phyloP scores from a whole-genome alignment of 2,797 vertebrate species.

The Graptemys geographica region DNA sequence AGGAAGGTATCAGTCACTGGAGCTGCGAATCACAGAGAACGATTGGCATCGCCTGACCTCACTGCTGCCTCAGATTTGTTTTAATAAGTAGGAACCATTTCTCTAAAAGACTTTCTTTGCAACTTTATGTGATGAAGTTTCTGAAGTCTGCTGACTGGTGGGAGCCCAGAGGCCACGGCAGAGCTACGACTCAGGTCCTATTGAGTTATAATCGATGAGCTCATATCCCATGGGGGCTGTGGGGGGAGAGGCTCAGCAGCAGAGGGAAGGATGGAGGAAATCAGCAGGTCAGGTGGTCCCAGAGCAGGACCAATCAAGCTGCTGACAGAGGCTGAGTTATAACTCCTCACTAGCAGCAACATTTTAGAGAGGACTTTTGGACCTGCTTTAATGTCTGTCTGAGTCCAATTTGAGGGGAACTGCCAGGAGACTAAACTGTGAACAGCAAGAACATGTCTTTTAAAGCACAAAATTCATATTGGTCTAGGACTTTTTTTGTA shows the following conservation, averaged over 20 bases:
- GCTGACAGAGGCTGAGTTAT: conserved; percentile 67
- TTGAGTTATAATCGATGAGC: conserved; percentile 53
- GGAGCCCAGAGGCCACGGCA: background rate
- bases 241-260: background rate
- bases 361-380: background rate
- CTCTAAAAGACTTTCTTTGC: background rate
- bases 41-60: fast-evolving
- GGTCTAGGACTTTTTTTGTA: conserved; percentile 56
- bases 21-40: background rate
- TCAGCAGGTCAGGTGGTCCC: conserved; percentile 41
- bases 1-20: background rate
- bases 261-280: background rate
- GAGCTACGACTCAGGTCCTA: background rate
- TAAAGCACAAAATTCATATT: conserved; percentile 25
- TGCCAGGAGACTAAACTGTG: background rate
- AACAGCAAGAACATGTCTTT: conserved; percentile 65
- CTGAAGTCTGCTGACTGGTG: background rate
- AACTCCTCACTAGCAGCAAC: background rate
- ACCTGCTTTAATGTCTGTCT: conserved; percentile 40
- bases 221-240: background rate
- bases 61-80: background rate
- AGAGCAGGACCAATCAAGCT: conserved; percentile 26
- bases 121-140: fast-evolving
- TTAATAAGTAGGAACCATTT: background rate
- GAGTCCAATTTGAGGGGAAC: conserved; percentile 29